These are phyloP conservation scores for Heliconius ismenius DNA, from an alignment of 2,888 invertebrate species.

Conservation along the genomic window DNA sequence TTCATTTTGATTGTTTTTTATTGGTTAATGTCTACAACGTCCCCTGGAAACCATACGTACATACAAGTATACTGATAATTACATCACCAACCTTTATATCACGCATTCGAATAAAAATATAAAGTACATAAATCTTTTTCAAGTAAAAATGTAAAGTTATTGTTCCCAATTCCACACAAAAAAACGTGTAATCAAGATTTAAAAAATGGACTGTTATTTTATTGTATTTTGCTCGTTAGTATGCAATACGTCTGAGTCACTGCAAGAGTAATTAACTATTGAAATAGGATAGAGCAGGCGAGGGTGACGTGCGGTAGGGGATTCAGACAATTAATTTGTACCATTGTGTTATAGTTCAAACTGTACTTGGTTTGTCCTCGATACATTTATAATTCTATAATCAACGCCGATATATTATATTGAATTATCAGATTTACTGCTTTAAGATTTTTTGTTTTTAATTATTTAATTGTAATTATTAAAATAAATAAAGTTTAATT, in stretches of 20 bases:
- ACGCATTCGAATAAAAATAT: too few relatives aligned
- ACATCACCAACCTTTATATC: too few relatives aligned
- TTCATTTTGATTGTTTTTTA: too few relatives aligned
- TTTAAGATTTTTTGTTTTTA: background rate
- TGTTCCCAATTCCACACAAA: background rate
- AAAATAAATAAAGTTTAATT: too few relatives aligned
- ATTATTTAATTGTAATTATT: background rate
- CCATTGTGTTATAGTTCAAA: background rate
- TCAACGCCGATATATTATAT: background rate
- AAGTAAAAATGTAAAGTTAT: background rate
- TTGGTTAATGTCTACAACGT: too few relatives aligned
- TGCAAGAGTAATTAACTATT: background rate
- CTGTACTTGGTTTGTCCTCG: background rate
- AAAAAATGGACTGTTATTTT: background rate
- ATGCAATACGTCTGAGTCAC: conserved; percentile 1
- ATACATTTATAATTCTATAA: background rate
- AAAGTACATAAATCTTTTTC: background rate
- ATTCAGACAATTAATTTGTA: background rate
- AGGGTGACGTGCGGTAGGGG: background rate
- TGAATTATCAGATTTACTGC: background rate
- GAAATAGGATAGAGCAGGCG: background rate
- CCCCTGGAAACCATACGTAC: too few relatives aligned
- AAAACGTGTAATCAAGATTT: background rate
- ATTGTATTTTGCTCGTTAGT: background rate
- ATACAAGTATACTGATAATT: too few relatives aligned